These are phyloP conservation scores for Melanerpes formicivorus DNA, from an alignment of 2,113 vertebrate species.

Conservation along the genomic window DNA sequence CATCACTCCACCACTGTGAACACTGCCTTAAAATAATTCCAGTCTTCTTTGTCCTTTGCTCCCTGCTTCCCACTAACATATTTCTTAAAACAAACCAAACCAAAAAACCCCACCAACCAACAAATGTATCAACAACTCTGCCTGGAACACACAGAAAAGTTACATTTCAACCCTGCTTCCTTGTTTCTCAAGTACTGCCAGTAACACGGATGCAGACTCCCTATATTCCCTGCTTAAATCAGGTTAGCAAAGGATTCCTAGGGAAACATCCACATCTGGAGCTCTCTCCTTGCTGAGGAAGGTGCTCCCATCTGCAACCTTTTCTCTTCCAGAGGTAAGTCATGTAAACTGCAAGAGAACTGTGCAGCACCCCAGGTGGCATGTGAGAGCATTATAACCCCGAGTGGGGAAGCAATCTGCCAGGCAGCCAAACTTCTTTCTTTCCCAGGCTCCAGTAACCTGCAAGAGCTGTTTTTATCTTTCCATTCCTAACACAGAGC, in stretches of 20 bases:
- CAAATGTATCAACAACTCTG: neutral
- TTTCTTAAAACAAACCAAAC: no score
- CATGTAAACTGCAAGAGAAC: neutral
- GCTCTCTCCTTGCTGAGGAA: neutral
- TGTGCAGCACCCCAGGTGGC: neutral
- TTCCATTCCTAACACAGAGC: neutral
- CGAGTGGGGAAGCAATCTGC: neutral
- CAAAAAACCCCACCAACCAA: no score
- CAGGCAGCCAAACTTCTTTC: neutral
- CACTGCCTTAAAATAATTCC: neutral
- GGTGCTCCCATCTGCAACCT: neutral
- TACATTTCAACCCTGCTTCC: neutral
- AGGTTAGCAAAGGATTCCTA: neutral
- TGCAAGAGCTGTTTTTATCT: neutral
- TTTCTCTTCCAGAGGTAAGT: neutral
- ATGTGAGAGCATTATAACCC: neutral
- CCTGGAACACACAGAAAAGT: neutral
- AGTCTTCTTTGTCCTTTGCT: neutral
- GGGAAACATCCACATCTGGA: neutral
- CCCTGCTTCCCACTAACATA: accelerated
- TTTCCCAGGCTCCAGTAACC: neutral
- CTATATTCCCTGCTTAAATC: neutral
- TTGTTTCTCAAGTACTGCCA: neutral
- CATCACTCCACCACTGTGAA: neutral
- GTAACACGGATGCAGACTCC: neutral